phyloP scores from a whole-genome alignment of 2,888 invertebrate species.

The Timandra comae region DNA sequence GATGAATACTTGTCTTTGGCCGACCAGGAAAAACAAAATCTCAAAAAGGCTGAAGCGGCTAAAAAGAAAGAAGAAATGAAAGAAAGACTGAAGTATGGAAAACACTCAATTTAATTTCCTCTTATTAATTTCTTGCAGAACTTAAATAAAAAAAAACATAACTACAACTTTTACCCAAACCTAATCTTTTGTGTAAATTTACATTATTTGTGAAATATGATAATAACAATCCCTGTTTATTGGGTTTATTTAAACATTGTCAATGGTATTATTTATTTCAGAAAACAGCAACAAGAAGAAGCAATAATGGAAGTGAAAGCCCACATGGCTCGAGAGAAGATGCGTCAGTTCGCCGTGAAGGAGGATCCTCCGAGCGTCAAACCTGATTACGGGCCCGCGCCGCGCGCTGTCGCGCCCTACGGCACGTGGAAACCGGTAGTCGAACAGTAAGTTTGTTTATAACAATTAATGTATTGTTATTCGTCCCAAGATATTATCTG shows the following conservation, averaged over 20 bases:
- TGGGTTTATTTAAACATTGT: too few species aligned
- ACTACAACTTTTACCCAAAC: too few species aligned
- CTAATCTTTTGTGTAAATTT: too few species aligned
- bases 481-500: background rate
- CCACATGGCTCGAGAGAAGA: conserved; percentile 62
- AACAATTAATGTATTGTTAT: background rate
- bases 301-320: conserved; percentile 52
- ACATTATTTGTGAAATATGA: too few species aligned
- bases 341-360: conserved; percentile 64
- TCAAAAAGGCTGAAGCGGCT: conserved; percentile 46
- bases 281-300: conserved; percentile 56
- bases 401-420: conserved; percentile 80
- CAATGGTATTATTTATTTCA: too few species aligned
- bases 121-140: too few species aligned
- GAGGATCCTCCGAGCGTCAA: conserved; percentile 22
- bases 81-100: conserved; percentile 49
- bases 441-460: conserved; percentile 66
- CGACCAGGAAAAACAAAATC: conserved; percentile 78
- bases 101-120: too few species aligned
- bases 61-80: conserved; percentile 49
- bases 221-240: too few species aligned
- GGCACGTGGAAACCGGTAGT: conserved; percentile 86
- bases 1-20: conserved; percentile 82
- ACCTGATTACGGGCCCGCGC: conserved; percentile 64
- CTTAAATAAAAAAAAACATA: too few species aligned